Evolutionary conservation across 2,797 vertebrate genomes (phyloP).

Genomic region (Amblyopsis hoosieri): DNA sequence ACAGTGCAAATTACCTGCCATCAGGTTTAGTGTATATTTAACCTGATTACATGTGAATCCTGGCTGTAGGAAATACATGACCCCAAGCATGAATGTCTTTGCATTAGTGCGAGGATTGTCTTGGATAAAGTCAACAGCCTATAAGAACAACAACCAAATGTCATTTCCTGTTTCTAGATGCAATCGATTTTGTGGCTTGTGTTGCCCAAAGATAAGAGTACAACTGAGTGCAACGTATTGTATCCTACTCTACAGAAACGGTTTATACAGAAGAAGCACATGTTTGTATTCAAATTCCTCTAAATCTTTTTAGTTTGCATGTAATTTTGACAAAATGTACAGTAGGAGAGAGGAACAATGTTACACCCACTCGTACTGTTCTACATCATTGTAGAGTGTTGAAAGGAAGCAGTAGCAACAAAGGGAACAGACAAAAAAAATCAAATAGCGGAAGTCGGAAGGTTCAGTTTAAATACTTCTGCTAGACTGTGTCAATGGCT

Average conservation of each 20-base stretch:
- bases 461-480: constrained; percentile 32
- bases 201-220: constrained; percentile 23
- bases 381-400: constrained; percentile 22
- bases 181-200: constrained; percentile 33
- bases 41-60: constrained; percentile 57
- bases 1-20: constrained; percentile 5
- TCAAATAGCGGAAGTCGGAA: constrained; percentile 60
- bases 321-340: constrained; percentile 1
- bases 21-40: constrained; percentile 39
- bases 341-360: background rate
- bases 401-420: constrained; percentile 47
- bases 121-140: constrained; percentile 28
- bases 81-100: constrained; percentile 21
- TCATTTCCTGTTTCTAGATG: constrained; percentile 58
- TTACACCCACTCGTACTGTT: constrained; percentile 29
- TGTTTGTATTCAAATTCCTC: background rate
- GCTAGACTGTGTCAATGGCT: constrained; percentile 26
- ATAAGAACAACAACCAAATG: constrained; percentile 37
- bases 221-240: no score
- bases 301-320: background rate
- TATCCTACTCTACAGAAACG: background rate
- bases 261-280: background rate
- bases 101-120: constrained; percentile 17
- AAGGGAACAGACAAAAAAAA: constrained; percentile 62
- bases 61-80: constrained; percentile 30